Conservation (phyloP, 2,797 vertebrate genomes). For the Pseudomugil gertrudae region DNA sequence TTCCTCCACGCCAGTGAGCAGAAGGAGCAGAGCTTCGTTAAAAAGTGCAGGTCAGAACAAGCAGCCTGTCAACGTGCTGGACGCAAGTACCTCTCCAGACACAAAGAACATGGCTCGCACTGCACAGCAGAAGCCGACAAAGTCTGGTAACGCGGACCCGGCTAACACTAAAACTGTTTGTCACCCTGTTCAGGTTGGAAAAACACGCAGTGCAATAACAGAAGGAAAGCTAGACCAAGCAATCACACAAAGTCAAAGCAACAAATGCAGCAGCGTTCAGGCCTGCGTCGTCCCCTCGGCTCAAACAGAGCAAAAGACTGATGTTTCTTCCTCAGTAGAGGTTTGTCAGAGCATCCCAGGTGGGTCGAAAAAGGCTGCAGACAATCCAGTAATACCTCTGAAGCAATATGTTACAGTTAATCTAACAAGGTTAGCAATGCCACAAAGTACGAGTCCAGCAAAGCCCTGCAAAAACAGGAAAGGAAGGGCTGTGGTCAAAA, state of each 20-base stretch:
- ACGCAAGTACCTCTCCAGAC: constrained; percentile 65
- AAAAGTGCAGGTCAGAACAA: constrained; percentile 32
- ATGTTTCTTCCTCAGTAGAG: constrained; percentile 11
- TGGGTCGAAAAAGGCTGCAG: constrained; percentile 47
- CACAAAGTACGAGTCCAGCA: constrained; percentile 39
- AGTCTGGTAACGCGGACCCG: constrained; percentile 29
- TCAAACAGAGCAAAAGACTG: constrained; percentile 15
- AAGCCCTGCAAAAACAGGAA: constrained; percentile 31
- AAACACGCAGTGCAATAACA: constrained; percentile 44
- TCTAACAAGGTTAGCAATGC: constrained; percentile 75
- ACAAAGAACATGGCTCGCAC: constrained; percentile 50
- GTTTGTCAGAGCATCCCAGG: constrained; percentile 37
- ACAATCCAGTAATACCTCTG: constrained; percentile 64
- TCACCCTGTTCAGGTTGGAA: constrained; percentile 11
- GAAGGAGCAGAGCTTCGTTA: constrained; percentile 28
- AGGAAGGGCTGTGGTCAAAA: constrained; percentile 28
- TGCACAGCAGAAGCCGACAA: constrained; percentile 10
- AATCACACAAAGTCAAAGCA: constrained; percentile 35
- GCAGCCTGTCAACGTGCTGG: constrained; percentile 55
- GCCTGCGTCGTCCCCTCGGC: constrained; percentile 14
- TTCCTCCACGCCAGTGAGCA: constrained; percentile 41
- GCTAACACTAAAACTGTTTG: constrained; percentile 29
- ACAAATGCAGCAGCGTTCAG: constrained; percentile 22
- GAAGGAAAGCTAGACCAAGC: constrained; percentile 35
- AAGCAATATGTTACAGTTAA: constrained; percentile 81